These are phyloP conservation scores for Lepilemur septentrionalis DNA, from an alignment of 2,797 vertebrate species.

Conservation along the genomic window DNA sequence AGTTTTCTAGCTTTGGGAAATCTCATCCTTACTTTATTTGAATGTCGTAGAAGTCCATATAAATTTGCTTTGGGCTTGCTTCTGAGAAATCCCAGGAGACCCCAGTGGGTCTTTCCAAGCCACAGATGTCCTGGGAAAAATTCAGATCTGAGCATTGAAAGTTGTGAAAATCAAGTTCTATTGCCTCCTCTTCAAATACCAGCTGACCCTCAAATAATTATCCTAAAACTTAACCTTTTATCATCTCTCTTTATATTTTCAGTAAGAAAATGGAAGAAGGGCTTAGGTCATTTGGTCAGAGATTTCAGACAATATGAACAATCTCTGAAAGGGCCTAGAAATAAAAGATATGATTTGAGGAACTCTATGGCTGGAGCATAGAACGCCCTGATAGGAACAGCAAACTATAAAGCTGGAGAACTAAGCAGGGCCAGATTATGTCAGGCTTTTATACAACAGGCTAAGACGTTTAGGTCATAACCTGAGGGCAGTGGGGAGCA, in stretches of 20 bases:
- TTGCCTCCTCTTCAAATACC: neutral
- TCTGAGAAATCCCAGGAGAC: neutral
- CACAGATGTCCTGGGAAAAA: neutral
- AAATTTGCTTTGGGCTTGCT: neutral
- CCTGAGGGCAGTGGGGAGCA: neutral
- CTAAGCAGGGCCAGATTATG: neutral
- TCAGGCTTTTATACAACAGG: neutral
- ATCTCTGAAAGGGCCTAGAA: neutral
- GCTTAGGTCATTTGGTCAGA: neutral
- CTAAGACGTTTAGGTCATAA: neutral
- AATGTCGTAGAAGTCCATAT: neutral
- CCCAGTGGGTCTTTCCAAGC: neutral
- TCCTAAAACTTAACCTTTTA: neutral
- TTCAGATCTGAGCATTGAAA: neutral
- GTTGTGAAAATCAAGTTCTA: neutral
- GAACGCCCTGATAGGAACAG: neutral
- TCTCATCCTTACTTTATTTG: neutral
- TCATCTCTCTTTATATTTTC: neutral
- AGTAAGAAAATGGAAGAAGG: neutral
- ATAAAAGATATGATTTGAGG: neutral
- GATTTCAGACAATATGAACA: neutral
- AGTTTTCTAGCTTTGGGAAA: neutral
- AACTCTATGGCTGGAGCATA: neutral
- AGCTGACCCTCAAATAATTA: neutral
- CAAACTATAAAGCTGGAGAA: neutral